phyloP scores from a whole-genome alignment of 1,140 invertebrate species.

The Chionoecetes opilio region DNA sequence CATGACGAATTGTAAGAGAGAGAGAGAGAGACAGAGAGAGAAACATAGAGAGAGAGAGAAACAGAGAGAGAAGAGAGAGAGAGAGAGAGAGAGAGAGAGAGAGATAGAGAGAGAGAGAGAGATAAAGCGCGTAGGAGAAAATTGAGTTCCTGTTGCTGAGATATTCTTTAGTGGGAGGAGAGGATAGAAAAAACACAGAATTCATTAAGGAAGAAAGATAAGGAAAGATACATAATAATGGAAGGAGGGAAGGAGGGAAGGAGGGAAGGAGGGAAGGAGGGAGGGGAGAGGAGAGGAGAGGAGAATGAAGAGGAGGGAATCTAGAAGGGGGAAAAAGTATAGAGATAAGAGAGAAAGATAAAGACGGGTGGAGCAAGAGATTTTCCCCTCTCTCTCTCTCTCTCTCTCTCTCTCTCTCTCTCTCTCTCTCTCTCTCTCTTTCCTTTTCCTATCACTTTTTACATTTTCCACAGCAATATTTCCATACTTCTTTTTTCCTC shows the following conservation, averaged over 20 bases:
- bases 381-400: neutral
- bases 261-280: neutral
- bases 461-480: neutral
- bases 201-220: conserved; percentile 25
- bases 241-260: neutral
- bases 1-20: no score
- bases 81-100: neutral
- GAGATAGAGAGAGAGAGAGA: no score
- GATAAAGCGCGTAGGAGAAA: no score
- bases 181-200: neutral
- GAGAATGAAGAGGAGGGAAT: neutral
- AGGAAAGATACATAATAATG: neutral
- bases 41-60: neutral
- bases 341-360: neutral
- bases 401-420: neutral
- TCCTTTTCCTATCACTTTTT: neutral
- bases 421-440: neutral
- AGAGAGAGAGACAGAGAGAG: no score
- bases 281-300: neutral
- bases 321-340: neutral
- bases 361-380: neutral
- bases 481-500: neutral
- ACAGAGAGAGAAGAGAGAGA: no score
- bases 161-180: neutral
- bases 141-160: no score